Evolutionary conservation across 2,797 vertebrate species (phyloP).

Genomic region (Peromyscus aztecus): DNA sequence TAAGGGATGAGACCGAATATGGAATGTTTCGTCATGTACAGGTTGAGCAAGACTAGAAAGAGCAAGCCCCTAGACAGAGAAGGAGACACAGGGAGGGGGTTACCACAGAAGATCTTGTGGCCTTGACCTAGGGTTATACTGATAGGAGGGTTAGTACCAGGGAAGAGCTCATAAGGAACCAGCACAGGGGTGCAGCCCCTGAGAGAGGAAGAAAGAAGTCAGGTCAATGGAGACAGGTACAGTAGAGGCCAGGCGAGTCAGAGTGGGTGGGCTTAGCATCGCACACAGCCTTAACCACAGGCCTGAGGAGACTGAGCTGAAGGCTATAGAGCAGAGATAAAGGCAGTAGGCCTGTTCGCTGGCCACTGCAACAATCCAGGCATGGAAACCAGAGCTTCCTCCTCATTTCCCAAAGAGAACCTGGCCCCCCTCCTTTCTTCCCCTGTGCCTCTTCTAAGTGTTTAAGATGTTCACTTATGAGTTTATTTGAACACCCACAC

Average conservation of each 20-base stretch:
- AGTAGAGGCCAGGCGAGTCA: too few relatives aligned
- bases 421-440: neutral
- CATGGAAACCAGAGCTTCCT: neutral
- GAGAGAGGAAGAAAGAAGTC: neutral
- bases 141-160: neutral
- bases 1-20: neutral
- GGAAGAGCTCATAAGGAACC: neutral
- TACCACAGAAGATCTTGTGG: neutral
- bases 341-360: fast-evolving
- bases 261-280: neutral
- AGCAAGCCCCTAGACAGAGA: neutral
- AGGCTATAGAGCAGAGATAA: neutral
- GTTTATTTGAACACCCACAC: neutral
- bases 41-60: neutral
- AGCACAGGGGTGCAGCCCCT: neutral
- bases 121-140: neutral
- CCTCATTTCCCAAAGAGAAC: neutral
- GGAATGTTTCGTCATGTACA: neutral
- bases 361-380: neutral
- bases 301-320: neutral
- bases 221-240: neutral
- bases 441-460: neutral
- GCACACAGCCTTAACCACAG: neutral
- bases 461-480: neutral
- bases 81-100: too few relatives aligned